phyloP scores from a whole-genome alignment of 2,888 invertebrate genomes.

The Mesoligia furuncula region DNA sequence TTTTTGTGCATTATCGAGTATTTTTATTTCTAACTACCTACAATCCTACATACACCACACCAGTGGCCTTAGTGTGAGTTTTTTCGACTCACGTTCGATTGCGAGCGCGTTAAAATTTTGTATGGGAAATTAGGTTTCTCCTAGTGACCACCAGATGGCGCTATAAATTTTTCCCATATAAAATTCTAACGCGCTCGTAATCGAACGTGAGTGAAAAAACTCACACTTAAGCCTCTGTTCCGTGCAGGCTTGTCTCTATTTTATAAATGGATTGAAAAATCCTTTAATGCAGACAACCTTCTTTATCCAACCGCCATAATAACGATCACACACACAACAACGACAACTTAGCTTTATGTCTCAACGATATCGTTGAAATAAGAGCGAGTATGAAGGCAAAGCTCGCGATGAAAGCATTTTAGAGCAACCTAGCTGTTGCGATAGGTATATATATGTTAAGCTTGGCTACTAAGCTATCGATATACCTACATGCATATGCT shows the following conservation, averaged over 20 bases:
- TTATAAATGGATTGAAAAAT: background rate
- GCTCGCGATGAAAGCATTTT: background rate
- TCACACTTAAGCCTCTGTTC: no score
- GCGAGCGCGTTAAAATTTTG: no score
- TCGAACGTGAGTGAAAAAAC: no score
- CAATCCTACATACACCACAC: background rate
- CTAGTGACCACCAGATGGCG: no score
- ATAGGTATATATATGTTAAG: background rate
- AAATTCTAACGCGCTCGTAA: no score
- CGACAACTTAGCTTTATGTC: background rate
- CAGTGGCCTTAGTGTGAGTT: no score
- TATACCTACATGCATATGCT: no score
- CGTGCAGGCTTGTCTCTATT: background rate
- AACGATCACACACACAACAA: background rate
- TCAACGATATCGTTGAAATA: background rate
- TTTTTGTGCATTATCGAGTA: slow-evolving; percentile 47
- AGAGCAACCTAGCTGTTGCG: background rate
- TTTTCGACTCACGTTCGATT: no score
- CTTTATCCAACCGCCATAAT: background rate
- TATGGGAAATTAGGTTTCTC: no score
- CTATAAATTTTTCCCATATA: no score
- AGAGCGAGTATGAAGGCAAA: background rate
- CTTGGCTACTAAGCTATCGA: background rate
- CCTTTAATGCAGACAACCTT: no score
- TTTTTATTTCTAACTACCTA: slow-evolving; percentile 34